These are phyloP conservation scores for Drosophila mimetica DNA, from an alignment of 2,888 invertebrate genomes.

Conservation along the genomic window DNA sequence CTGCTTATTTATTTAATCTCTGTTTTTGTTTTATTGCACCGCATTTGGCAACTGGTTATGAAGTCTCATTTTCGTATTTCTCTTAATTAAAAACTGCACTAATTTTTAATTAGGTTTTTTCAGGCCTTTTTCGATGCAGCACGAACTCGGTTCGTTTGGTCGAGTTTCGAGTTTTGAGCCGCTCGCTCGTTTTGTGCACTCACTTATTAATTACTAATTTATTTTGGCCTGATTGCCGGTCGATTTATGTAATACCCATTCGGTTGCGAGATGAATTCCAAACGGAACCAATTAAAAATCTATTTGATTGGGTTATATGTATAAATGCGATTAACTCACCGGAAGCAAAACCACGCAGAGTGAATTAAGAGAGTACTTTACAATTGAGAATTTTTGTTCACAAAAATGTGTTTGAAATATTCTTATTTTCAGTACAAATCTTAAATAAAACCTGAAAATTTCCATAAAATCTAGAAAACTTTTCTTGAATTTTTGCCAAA, in stretches of 20 bases:
- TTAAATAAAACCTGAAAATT: too few relatives aligned
- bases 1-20: conserved; percentile 52
- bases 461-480: too few relatives aligned
- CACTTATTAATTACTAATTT: conserved; percentile 44
- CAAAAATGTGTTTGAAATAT: too few relatives aligned
- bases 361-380: too few relatives aligned
- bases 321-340: not conserved
- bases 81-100: conserved; percentile 77
- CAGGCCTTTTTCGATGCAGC: conserved; percentile 19
- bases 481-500: too few relatives aligned
- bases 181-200: conserved; percentile 29
- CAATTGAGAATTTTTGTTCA: too few relatives aligned
- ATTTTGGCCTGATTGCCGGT: conserved; percentile 30
- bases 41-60: conserved; percentile 77
- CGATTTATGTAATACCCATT: conserved; percentile 31
- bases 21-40: conserved; percentile 47
- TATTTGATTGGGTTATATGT: not conserved
- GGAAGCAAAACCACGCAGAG: too few relatives aligned
- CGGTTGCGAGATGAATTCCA: conserved; percentile 3
- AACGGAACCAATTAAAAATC: conserved; percentile 26
- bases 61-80: conserved; percentile 76
- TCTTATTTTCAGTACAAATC: too few relatives aligned
- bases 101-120: conserved; percentile 71
- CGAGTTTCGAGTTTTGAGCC: conserved; percentile 4
- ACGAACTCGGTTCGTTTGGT: conserved; percentile 16